These are phyloP conservation scores for Aramus guarauna DNA, from an alignment of 2,113 vertebrate species.

Conservation along the genomic window DNA sequence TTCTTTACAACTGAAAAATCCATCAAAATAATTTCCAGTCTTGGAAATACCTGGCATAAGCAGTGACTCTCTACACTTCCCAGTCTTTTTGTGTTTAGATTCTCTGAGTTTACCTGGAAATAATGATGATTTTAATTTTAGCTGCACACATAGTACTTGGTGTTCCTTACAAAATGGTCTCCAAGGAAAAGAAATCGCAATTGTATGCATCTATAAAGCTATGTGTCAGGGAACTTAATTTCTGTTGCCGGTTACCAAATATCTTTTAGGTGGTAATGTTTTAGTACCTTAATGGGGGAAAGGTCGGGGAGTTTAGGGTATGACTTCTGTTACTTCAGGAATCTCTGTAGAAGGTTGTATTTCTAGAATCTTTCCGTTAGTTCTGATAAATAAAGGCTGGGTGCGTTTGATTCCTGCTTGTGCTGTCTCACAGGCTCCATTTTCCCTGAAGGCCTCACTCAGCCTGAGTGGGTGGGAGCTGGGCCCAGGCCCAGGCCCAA, in stretches of 20 bases:
- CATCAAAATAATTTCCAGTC: neutral
- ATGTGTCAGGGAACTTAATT: neutral
- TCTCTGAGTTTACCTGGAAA: neutral
- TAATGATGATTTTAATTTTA: neutral
- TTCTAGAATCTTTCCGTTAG: neutral
- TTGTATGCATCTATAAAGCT: neutral
- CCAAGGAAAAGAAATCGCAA: neutral
- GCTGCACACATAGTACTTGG: no score
- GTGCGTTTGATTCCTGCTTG: neutral
- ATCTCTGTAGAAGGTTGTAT: neutral
- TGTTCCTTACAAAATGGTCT: neutral
- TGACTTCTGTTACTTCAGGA: fast-evolving
- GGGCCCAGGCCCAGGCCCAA: no score
- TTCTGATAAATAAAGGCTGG: neutral
- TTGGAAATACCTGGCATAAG: neutral
- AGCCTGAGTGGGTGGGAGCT: neutral
- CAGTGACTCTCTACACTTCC: neutral
- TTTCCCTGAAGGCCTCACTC: neutral
- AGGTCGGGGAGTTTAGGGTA: neutral
- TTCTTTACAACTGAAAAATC: neutral
- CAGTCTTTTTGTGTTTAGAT: neutral
- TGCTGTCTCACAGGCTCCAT: neutral
- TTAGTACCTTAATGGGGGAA: no score
- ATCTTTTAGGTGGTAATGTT: no score
- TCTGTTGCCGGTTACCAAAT: neutral